Evolutionary conservation across 2,113 vertebrate genomes (phyloP), one percentile per base, ranked within the genome.

Genomic region (Lasiurus borealis): DNA sequence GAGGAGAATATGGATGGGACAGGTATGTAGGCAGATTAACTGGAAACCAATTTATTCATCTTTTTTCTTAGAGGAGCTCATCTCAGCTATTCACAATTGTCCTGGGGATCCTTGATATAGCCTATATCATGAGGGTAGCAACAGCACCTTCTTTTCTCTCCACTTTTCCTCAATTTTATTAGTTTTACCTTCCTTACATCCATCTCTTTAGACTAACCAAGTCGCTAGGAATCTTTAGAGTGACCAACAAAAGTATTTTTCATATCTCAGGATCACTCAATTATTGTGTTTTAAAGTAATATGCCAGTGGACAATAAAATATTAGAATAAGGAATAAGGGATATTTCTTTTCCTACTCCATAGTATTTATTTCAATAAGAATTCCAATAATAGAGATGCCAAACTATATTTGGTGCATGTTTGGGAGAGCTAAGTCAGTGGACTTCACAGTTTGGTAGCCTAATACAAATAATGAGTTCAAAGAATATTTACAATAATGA

Each of bases 401-500:
- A 50, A 76, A 72, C 31, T 90, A 25, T 64, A 57, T 78, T 85
- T 94, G 44, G 46, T 91, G 23, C 48, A 36, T 50, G 13, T 23
- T 40, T 66, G 5, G 52, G 16, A 84, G 19, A 68, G 54, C 36
- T 90, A 88, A 64, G 7, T 6, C 19, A 82, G 66, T 19, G 9
- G 52, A 80, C 15, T 18, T 89, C 52, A 68, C 18, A n/a, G 12
- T 46, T 59, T n/a, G n/a, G 31, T 77, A 82, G 83, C 19, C 25
- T 84, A 84, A 73, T 36, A 81, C 27, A 93, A 66, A 92, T 18
- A 89, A 92, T 81, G 66, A 52, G 57, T 91, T 91, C 59, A 93
- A 71, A 89, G 29, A 80, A 75, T 87, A 92, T 36, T 90, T 82
- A 69, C 6, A 93, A 27, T 87, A 95, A 46, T 93, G 31, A 89